Evolutionary conservation across 35 echinoderm and acorn worm species (phyloP).

Genomic region (Lytechinus pictus): DNA sequence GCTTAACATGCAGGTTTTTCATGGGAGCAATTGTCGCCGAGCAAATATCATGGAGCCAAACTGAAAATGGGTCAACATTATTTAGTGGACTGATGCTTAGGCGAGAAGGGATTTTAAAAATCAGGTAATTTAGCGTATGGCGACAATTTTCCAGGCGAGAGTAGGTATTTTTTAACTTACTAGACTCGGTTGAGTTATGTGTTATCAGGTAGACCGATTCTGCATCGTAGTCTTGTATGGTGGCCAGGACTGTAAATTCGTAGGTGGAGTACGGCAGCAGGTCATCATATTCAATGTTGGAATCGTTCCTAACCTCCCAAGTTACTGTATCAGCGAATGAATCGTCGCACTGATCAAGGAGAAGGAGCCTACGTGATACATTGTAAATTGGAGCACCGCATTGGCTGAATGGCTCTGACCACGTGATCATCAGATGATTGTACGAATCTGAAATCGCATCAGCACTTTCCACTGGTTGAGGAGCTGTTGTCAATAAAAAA

Average conservation of each 20-base stretch:
- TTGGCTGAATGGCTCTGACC: slow-evolving; percentile 7
- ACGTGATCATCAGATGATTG: not conserved
- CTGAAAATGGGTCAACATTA: no score
- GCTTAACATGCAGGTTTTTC: no score
- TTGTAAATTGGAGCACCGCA: not conserved
- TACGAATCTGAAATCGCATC: not conserved
- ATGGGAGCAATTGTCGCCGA: no score
- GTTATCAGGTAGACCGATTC: not conserved
- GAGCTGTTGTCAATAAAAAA: not conserved
- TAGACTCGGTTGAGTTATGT: not conserved
- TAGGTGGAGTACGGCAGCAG: not conserved
- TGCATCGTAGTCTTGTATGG: not conserved
- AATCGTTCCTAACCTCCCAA: not conserved
- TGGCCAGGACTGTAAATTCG: not conserved
- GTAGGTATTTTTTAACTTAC: not conserved
- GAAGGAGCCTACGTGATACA: not conserved
- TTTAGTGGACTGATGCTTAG: no score
- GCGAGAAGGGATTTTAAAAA: no score
- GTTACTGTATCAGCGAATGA: not conserved
- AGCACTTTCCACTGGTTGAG: not conserved
- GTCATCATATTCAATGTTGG: not conserved
- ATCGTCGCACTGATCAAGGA: not conserved
- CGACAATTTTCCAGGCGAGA: no score
- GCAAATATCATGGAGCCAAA: no score
- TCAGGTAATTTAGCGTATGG: no score